Evolutionary conservation across 2,888 invertebrate genomes (phyloP).

Genomic region (Cheilosia vulpina): DNA sequence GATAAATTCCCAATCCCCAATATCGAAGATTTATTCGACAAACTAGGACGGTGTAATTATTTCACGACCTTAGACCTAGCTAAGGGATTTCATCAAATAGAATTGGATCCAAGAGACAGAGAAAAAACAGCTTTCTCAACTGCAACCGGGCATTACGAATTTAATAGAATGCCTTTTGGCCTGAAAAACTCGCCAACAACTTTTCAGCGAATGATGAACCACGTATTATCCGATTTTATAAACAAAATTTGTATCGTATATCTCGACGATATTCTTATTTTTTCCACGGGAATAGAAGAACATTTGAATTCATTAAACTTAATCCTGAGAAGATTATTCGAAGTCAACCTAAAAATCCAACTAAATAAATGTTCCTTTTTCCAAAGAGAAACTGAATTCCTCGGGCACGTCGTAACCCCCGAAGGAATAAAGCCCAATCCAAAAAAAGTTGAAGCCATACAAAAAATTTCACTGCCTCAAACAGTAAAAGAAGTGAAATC

Average conservation of each 20-base stretch:
- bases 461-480: background rate
- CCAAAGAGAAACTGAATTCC: slow-evolving; percentile 57
- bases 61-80: too few species aligned
- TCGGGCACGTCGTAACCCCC: slow-evolving; percentile 77
- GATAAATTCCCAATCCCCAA: slow-evolving; percentile 69
- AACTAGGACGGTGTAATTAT: too few species aligned
- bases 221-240: slow-evolving; percentile 73
- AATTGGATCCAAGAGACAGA: slow-evolving; percentile 54
- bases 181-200: slow-evolving; percentile 77
- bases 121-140: slow-evolving; percentile 79
- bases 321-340: background rate
- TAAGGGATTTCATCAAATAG: slow-evolving; percentile 77
- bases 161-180: slow-evolving; percentile 34
- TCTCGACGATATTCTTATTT: slow-evolving; percentile 78
- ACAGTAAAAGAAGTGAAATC: slow-evolving; percentile 35
- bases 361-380: slow-evolving; percentile 57
- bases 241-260: too few species aligned
- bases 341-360: slow-evolving; percentile 62
- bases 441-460: too few species aligned
- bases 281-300: slow-evolving; percentile 65
- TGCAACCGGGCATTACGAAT: slow-evolving; percentile 76
- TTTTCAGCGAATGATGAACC: slow-evolving; percentile 79
- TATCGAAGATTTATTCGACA: slow-evolving; percentile 76
- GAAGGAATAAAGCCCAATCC: slow-evolving; percentile 78
- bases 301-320: slow-evolving; percentile 45